Evolutionary conservation across 2,797 vertebrate genomes (phyloP), one percentile per base, ranked within the genome.

Genomic region (Melopsittacus undulatus): DNA sequence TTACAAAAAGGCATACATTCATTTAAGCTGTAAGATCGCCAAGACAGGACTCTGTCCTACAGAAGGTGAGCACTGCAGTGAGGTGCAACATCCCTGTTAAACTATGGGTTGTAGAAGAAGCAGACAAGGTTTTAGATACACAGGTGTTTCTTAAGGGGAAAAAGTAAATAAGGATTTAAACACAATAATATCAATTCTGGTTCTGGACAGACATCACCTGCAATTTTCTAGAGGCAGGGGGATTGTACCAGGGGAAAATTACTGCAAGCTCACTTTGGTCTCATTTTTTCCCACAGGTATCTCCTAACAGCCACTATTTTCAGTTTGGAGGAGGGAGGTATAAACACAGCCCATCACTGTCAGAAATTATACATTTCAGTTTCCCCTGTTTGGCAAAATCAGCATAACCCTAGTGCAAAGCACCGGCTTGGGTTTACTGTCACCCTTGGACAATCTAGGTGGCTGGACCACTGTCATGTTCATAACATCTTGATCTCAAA

Each of bases 141-240:
- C 13, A 24, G 9, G 4, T 1, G 0, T 20, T 83, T 27, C 29
- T 30, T n/a, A 29, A 21, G 26, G 17, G 8, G 5, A 7, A 51
- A 42, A 56, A 17, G 40, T 11, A 7, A 19, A 1, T 45, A 36
- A 38, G 14, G 5, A 49, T 90, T 89, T 74, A 70, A 79, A 80
- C 20, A 54, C 10, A 42, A 15, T 52, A 14, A 40, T 77, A 45
- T 34, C 0, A 1, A 7, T 74, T 87, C 40, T 67, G 36, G 4
- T 70, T 76, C 24, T 70, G 51, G 27, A 61, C 67, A n/a, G 30
- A 23, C 30, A 75, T 61, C 15, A 21, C 9, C 16, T 57, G 19
- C 22, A 59, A 6, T 27, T 43, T 91, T 77, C 68, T n/a, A 56
- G 38, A 59, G n/a, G 8, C 7, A 59, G 5, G 11, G 2, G 3